A percentile compares a stretch with the other conserved stretches of the same genome.
phyloP scores from a whole-genome alignment of 2,888 invertebrate species.

The Abrostola triplasia region DNA sequence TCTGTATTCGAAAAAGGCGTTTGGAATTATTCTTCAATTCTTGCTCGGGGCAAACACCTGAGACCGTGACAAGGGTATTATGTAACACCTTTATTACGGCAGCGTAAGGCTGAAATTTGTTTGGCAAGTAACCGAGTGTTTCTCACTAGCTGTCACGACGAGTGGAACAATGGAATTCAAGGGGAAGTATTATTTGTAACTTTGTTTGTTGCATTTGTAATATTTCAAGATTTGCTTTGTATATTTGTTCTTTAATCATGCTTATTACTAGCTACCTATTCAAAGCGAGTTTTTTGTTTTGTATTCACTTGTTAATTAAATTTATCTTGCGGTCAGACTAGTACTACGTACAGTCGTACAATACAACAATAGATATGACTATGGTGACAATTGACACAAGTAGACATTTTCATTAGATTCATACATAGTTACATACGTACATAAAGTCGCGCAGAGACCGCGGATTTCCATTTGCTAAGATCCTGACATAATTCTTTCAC shows the following conservation, averaged over 20 bases:
- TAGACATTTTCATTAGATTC: too few relatives aligned
- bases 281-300: background rate
- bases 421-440: too few relatives aligned
- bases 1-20: slow-evolving; percentile 66
- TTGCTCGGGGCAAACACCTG: slow-evolving; percentile 75
- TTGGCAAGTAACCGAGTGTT: slow-evolving; percentile 48
- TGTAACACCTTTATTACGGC: slow-evolving; percentile 37
- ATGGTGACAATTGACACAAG: too few relatives aligned
- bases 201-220: slow-evolving; percentile 65
- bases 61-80: slow-evolving; percentile 55
- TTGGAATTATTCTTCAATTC: slow-evolving; percentile 75
- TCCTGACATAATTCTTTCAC: too few relatives aligned
- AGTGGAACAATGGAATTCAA: slow-evolving; percentile 73
- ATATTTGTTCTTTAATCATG: slow-evolving; percentile 19
- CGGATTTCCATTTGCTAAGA: too few relatives aligned
- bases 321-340: background rate
- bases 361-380: too few relatives aligned
- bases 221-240: slow-evolving; percentile 30
- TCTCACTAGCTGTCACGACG: slow-evolving; percentile 69
- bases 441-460: too few relatives aligned
- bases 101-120: slow-evolving; percentile 49
- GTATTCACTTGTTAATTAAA: background rate
- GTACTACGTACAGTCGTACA: too few relatives aligned
- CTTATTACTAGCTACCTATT: slow-evolving; percentile 7
- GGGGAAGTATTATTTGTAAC: slow-evolving; percentile 68